Conservation (phyloP, 2,113 vertebrate genomes). For the Protobothrops mucrosquamatus region DNA sequence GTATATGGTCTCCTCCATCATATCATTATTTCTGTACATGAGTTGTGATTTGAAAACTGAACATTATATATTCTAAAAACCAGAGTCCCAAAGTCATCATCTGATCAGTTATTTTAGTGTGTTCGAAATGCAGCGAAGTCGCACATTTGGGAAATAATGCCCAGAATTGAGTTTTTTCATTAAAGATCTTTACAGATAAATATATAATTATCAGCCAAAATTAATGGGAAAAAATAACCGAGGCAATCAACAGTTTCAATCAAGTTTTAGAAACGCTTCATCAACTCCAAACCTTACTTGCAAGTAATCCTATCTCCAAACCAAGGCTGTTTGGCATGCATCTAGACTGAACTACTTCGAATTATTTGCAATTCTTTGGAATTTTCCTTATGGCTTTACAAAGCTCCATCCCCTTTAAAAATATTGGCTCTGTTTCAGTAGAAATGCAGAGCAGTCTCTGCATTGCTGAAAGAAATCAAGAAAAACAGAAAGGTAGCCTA, state of each 20-base stretch:
- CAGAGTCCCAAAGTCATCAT: not conserved
- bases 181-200: not conserved
- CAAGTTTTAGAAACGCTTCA: not conserved
- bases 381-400: not conserved
- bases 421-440: not conserved
- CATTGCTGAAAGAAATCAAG: not conserved
- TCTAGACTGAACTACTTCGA: not conserved
- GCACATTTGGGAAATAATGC: not conserved
- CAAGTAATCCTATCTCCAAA: not conserved
- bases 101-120: not conserved
- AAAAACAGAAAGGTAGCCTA: not conserved
- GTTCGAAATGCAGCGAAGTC: not conserved
- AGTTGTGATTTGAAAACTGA: not conserved
- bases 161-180: not conserved
- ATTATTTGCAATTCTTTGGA: not conserved
- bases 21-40: not conserved
- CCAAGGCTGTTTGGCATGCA: not conserved
- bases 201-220: not conserved
- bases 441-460: not conserved
- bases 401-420: not conserved
- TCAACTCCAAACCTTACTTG: not conserved
- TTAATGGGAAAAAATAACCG: not conserved
- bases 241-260: not conserved
- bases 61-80: not conserved
- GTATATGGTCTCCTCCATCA: not conserved